phyloP scores from a whole-genome alignment of 2,797 vertebrate genomes.

The Aplochiton taeniatus region DNA sequence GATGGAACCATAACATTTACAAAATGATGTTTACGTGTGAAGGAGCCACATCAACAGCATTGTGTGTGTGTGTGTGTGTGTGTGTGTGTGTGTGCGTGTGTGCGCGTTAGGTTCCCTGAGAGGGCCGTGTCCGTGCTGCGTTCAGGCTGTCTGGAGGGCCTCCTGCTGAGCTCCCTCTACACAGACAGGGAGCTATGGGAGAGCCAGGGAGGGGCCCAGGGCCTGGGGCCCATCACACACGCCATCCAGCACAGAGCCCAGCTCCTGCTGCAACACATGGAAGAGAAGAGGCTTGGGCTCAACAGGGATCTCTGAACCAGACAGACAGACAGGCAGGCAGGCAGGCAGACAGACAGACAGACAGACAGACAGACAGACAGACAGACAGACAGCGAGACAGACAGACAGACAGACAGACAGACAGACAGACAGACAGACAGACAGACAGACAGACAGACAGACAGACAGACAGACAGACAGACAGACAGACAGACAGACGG shows the following conservation, averaged over 20 bases:
- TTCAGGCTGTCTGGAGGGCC: constrained; percentile 82
- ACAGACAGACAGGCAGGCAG: too few relatives aligned
- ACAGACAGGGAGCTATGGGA: constrained; percentile 86
- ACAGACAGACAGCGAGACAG: neutral
- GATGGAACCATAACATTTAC: too few relatives aligned
- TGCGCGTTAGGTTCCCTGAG: constrained; percentile 80
- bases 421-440: neutral
- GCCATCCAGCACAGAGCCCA: constrained; percentile 77
- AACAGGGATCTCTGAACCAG: constrained; percentile 63
- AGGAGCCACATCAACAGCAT: too few relatives aligned
- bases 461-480: neutral
- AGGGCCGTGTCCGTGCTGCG: constrained; percentile 72
- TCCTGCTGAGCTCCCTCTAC: constrained; percentile 82
- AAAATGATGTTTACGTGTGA: too few relatives aligned
- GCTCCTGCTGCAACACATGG: constrained; percentile 80
- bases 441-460: neutral
- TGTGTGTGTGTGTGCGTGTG: too few relatives aligned
- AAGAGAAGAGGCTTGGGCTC: constrained; percentile 68
- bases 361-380: neutral
- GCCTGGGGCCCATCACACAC: constrained; percentile 72
- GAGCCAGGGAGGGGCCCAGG: constrained; percentile 72
- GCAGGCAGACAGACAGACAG: neutral
- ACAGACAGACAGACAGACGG: neutral
- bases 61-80: too few relatives aligned
- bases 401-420: neutral